Evolutionary conservation across 2,888 invertebrate genomes (phyloP).

Genomic region (Oligia strigilis): DNA sequence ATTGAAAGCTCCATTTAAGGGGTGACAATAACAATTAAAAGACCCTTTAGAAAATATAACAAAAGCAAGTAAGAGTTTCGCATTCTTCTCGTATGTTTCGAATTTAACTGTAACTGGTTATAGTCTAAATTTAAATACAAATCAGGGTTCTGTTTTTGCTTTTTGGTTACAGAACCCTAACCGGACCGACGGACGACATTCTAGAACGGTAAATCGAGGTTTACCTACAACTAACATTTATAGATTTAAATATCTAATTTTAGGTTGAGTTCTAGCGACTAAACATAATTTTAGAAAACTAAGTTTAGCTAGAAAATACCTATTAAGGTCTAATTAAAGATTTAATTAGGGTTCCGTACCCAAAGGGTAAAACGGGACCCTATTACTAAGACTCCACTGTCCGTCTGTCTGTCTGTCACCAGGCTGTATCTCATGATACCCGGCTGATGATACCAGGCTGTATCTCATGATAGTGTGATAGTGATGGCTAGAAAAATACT

Average conservation of each 20-base stretch:
- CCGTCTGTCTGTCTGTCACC: no score
- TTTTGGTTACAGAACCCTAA: no score
- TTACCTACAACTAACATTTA: background rate
- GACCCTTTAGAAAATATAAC: background rate
- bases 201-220: background rate
- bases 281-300: background rate
- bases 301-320: background rate
- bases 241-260: background rate
- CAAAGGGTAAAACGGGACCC: no score
- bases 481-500: no score
- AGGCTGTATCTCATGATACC: no score
- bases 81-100: background rate
- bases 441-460: no score
- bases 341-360: no score
- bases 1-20: background rate
- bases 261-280: background rate
- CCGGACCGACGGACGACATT: background rate
- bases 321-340: background rate
- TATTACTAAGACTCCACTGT: no score
- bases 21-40: background rate
- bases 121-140: background rate
- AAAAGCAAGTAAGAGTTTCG: background rate
- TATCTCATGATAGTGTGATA: no score
- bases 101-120: background rate
- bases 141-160: background rate